phyloP scores from a whole-genome alignment of 2,888 invertebrate genomes.

The Andricus curvator region DNA sequence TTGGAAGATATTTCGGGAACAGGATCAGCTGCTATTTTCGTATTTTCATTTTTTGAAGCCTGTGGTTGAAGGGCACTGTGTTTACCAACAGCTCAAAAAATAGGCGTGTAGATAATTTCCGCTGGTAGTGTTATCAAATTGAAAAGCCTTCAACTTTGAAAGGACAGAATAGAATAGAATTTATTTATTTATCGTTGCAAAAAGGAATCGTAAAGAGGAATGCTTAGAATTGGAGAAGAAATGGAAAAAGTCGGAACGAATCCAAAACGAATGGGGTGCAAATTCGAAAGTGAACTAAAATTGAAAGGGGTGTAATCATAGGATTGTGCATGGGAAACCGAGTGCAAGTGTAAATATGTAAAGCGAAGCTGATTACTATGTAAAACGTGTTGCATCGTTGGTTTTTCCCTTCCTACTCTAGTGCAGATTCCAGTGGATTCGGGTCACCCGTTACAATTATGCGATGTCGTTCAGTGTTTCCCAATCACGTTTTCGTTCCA shows the following conservation, averaged over 20 bases:
- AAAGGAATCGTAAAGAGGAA: too few relatives aligned
- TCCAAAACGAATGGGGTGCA: not conserved
- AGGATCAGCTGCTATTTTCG: too few relatives aligned
- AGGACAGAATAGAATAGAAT: too few relatives aligned
- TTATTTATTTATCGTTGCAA: too few relatives aligned
- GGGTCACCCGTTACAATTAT: constrained; percentile 41
- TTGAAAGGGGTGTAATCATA: not conserved
- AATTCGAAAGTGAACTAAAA: not conserved
- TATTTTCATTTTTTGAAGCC: too few relatives aligned
- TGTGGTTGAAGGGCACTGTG: too few relatives aligned
- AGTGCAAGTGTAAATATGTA: not conserved
- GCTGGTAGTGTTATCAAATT: too few relatives aligned
- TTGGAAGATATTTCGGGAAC: too few relatives aligned
- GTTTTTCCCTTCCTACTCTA: constrained; percentile 10
- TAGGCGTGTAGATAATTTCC: too few relatives aligned
- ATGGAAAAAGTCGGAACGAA: not conserved
- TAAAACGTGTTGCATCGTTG: not conserved
- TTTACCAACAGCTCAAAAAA: too few relatives aligned
- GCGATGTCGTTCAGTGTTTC: constrained; percentile 31
- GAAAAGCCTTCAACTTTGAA: too few relatives aligned
- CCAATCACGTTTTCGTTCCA: constrained; percentile 37
- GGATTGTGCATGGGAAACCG: not conserved
- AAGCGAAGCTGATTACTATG: constrained; percentile 35
- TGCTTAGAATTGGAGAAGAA: not conserved
- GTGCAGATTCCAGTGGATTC: constrained; percentile 27